Conservation (phyloP, 2,888 invertebrate genomes). For the Microctonus brassicae region DNA sequence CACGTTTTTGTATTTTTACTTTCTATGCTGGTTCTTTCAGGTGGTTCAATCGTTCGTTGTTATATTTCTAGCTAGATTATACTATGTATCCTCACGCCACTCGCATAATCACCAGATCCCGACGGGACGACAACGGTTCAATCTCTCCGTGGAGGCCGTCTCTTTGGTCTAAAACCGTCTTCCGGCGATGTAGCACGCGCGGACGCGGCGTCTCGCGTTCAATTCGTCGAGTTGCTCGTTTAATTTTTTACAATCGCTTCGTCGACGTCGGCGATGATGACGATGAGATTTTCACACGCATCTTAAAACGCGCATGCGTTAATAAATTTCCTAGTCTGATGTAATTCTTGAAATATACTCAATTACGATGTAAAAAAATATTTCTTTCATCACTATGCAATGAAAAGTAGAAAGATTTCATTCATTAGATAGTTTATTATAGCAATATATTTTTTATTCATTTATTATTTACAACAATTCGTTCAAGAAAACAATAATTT, state of each 20-base stretch:
- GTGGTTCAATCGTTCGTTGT: slow-evolving; percentile 20
- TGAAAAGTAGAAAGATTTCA: no score
- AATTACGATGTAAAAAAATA: not conserved
- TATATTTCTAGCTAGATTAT: not conserved
- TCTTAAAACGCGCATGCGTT: slow-evolving; percentile 40
- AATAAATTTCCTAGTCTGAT: slow-evolving; percentile 14
- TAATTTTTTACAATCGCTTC: slow-evolving; percentile 35
- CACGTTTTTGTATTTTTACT: slow-evolving; percentile 17
- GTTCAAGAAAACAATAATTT: not conserved
- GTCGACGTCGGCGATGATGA: slow-evolving; percentile 26
- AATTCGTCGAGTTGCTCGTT: slow-evolving; percentile 41
- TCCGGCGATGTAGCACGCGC: slow-evolving; percentile 44
- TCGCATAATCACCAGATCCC: slow-evolving; percentile 24
- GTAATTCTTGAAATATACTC: slow-evolving; percentile 12
- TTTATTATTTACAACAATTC: slow-evolving; percentile 15
- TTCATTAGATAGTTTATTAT: not conserved
- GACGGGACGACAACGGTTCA: slow-evolving; percentile 29
- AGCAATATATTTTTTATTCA: not conserved
- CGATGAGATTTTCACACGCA: slow-evolving; percentile 16
- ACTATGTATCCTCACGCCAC: not conserved
- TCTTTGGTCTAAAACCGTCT: slow-evolving; percentile 49
- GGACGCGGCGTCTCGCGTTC: slow-evolving; percentile 42
- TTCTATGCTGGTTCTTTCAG: slow-evolving; percentile 1
- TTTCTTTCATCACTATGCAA: not conserved
- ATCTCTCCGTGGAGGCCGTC: slow-evolving; percentile 43